Evolutionary conservation across 2,113 vertebrate genomes (phyloP), one percentile per base, ranked within the genome.

Genomic region (Cyphotilapia sp.): DNA sequence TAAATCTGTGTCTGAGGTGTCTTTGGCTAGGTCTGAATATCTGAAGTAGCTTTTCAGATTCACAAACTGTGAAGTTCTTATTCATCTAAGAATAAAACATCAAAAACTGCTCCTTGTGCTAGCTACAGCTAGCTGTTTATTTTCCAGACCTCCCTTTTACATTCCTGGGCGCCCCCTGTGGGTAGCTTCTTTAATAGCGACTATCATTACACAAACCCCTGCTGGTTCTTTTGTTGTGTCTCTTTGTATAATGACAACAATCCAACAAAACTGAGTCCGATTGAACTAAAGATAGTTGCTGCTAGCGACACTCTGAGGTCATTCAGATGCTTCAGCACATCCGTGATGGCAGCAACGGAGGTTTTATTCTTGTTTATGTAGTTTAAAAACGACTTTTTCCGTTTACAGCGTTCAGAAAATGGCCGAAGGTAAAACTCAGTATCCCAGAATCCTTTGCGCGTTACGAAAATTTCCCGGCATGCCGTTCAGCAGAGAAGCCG

Each of bases 391-490:
- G 9, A 35, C 31, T 4, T 63, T 63, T 63, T 7, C 16, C 17
- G 9, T 63, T 35, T 11, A 63, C 3, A 69, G 35, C 66, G 16
- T 63, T 63, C 17, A 63, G 31, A 49, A 49, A 76, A 49, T 49
- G 71, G 42, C 8, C 3, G 22, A 17, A 19, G 16, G 14, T 49
- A 76, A 53, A 86, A 86, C 85, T 24, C 57, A 1, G 5, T 22
- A 7, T 81, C 57, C 85, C 85, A 24, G 11, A 33, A 56, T 45
- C 8, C 83, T 17, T 17, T 76, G 63, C 56, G 9, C 4, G 35
- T 71, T 82, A 61, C 3, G 12, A 74, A 22, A 19, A n/a, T 66
- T 8, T 93, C 94, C 94, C 94, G 22, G 71, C 84, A 92, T 94
- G 93, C 94, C 9, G 56, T 87, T 17, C 69, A 4, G 12, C 13